Conservation (phyloP, 1,140 invertebrate species). For the Apis florea region DNA sequence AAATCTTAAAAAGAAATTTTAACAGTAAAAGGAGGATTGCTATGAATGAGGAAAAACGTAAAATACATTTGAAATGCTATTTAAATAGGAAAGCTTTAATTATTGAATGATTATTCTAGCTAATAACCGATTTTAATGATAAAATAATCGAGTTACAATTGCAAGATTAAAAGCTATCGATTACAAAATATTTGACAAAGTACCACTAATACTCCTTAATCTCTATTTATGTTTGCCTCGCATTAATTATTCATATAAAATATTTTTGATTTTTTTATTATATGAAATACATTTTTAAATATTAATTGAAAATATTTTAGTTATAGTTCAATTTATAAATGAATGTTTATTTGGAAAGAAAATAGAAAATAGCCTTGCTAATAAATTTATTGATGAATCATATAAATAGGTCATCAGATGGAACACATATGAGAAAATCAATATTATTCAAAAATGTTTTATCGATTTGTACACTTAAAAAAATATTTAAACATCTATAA, state of each 20-base stretch:
- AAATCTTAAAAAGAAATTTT: too few relatives aligned
- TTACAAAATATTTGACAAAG: constrained; percentile 30
- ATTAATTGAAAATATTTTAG: not conserved
- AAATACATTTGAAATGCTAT: too few relatives aligned
- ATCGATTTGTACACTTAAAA: not conserved
- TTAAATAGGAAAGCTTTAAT: not conserved
- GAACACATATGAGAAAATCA: not conserved
- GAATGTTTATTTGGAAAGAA: not conserved
- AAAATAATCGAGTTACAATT: not conserved
- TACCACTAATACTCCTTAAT: constrained; percentile 12
- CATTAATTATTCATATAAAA: not conserved
- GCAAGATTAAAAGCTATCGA: constrained; percentile 15
- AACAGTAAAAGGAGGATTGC: not conserved
- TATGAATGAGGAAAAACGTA: not conserved
- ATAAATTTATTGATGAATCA: constrained; percentile 38
- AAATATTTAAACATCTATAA: too few relatives aligned
- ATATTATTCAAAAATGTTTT: constrained; percentile 2
- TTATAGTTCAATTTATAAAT: not conserved
- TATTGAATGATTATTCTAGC: not conserved
- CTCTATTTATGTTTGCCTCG: constrained; percentile 31
- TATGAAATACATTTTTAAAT: not conserved
- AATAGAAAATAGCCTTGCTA: constrained; percentile 25
- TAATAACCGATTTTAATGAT: not conserved
- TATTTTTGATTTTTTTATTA: not conserved
- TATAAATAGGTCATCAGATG: constrained; percentile 33